These are phyloP conservation scores for Atherinomorus stipes DNA, from an alignment of 2,113 vertebrate genomes.

Conservation along the genomic window DNA sequence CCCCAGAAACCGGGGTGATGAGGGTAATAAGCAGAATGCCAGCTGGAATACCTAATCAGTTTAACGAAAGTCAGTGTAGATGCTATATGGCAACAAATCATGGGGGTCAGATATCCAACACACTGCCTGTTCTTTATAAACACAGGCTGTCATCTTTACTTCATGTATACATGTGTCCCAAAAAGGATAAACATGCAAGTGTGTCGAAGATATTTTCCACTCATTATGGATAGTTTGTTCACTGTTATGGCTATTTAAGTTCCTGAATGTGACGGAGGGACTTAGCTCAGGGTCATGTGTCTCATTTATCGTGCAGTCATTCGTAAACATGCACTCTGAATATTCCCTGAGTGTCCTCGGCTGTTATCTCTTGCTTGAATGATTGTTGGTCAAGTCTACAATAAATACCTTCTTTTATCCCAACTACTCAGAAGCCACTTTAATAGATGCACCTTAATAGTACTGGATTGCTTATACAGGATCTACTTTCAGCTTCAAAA, in stretches of 20 bases:
- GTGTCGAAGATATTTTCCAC: not conserved
- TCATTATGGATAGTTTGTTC: not conserved
- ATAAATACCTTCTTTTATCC: not conserved
- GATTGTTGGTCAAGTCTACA: not conserved
- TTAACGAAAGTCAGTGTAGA: conserved; percentile 17
- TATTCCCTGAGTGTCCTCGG: not conserved
- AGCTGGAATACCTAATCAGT: conserved; percentile 37
- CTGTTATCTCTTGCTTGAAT: not conserved
- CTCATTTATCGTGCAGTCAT: not conserved
- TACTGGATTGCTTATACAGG: too few relatives aligned
- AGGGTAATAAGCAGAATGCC: conserved; percentile 44
- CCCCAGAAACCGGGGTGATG: not conserved
- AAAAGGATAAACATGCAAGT: not conserved
- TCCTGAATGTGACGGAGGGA: not conserved
- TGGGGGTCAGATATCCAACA: not conserved
- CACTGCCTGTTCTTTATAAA: not conserved
- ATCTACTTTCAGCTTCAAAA: too few relatives aligned
- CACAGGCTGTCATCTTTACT: not conserved
- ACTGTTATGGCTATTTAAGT: not conserved
- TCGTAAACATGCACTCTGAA: not conserved
- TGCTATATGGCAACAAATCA: not conserved
- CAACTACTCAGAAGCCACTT: too few relatives aligned
- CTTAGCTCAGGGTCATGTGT: not conserved
- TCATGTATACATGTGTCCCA: not conserved
- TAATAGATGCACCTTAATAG: too few relatives aligned